These are phyloP conservation scores for Mythimna albipuncta DNA, from an alignment of 2,888 invertebrate species.

Conservation along the genomic window DNA sequence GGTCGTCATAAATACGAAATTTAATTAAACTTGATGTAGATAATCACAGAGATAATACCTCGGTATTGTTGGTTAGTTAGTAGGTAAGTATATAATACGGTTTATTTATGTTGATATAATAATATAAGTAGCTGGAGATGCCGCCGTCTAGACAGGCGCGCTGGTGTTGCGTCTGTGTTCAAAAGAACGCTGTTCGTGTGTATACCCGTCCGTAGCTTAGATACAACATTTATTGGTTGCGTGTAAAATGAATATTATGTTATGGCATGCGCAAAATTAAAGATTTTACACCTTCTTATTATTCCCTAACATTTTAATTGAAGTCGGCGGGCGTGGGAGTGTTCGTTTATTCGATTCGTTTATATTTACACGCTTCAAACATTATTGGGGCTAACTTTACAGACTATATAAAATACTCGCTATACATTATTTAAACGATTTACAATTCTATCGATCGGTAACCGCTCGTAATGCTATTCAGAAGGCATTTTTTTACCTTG, in stretches of 20 bases:
- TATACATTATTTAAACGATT: slow-evolving; percentile 79
- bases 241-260: slow-evolving; percentile 75
- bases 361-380: slow-evolving; percentile 59
- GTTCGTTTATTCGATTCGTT: slow-evolving; percentile 48
- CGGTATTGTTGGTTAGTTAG: slow-evolving; percentile 20
- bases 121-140: slow-evolving; percentile 52
- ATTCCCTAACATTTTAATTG: slow-evolving; percentile 72
- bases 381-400: slow-evolving; percentile 41
- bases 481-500: slow-evolving; percentile 85
- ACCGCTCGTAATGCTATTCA: slow-evolving; percentile 79
- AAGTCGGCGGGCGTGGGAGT: slow-evolving; percentile 64
- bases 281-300: slow-evolving; percentile 80
- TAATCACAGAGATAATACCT: slow-evolving; percentile 31
- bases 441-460: slow-evolving; percentile 86
- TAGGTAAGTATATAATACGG: slow-evolving; percentile 24
- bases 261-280: slow-evolving; percentile 82
- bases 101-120: slow-evolving; percentile 48
- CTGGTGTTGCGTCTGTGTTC: slow-evolving; percentile 59
- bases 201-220: slow-evolving; percentile 49
- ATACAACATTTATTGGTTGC: slow-evolving; percentile 71
- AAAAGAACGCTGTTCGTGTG: slow-evolving; percentile 49
- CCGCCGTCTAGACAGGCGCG: slow-evolving; percentile 66
- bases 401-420: slow-evolving; percentile 58
- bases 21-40: slow-evolving; percentile 30
- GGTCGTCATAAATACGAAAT: slow-evolving; percentile 24